Evolutionary conservation across 2,888 invertebrate species (phyloP).

Genomic region (Xylocampa areola): DNA sequence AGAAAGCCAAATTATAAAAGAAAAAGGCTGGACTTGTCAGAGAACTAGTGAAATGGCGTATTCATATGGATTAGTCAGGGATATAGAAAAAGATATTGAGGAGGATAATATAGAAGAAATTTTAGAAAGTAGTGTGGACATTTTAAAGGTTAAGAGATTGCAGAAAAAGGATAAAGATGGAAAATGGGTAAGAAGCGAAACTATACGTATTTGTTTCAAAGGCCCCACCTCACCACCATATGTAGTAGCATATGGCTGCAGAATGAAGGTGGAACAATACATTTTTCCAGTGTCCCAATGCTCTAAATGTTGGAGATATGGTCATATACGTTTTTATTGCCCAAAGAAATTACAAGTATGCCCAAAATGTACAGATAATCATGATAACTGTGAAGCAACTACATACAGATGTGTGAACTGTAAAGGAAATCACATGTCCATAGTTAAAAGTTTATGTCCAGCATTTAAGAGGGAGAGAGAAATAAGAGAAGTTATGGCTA

Average conservation of each 20-base stretch:
- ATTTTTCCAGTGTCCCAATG: conserved; percentile 4
- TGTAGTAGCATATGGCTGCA: conserved; percentile 4
- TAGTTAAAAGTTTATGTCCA: conserved; percentile 1
- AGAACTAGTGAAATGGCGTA: conserved; percentile 1
- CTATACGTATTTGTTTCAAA: conserved; percentile 4
- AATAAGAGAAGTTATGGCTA: conserved; percentile 6
- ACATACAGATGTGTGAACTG: conserved; percentile 4
- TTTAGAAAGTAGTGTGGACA: background rate
- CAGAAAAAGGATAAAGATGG: conserved; percentile 1
- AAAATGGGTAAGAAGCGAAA: background rate
- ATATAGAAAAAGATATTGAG: background rate
- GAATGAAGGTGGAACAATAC: conserved; percentile 8
- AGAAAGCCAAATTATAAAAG: background rate
- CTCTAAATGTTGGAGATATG: no score
- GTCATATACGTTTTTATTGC: background rate
- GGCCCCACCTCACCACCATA: conserved; percentile 3
- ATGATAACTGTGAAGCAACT: background rate
- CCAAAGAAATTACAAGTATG: conserved; percentile 1
- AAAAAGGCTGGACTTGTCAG: conserved; percentile 4
- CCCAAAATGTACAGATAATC: background rate
- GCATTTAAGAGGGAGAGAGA: conserved; percentile 3
- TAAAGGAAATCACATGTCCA: conserved; percentile 7
- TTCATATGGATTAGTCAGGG: background rate
- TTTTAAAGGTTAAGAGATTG: background rate
- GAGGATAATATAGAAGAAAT: background rate